phyloP scores from a whole-genome alignment of 1,140 invertebrate genomes.

The Charaxes varanes region DNA sequence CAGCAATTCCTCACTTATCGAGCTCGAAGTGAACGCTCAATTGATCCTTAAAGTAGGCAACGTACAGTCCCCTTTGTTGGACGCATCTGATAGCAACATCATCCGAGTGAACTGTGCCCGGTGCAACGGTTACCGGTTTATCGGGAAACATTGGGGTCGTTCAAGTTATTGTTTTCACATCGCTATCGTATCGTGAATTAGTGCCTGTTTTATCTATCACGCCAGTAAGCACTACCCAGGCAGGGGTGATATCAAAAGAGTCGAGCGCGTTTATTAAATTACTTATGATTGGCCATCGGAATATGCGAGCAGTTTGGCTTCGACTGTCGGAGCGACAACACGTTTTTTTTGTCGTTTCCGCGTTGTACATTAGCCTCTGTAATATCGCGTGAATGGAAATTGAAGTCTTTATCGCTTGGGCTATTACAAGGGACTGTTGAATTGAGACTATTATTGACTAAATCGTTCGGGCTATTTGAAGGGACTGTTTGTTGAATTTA shows the following conservation, averaged over 20 bases:
- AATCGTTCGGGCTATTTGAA: not conserved
- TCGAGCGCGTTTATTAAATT: conserved; percentile 4
- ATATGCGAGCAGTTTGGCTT: conserved; percentile 11
- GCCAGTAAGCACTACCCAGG: not conserved
- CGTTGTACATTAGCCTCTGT: not conserved
- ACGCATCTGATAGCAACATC: no score
- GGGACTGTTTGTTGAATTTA: not conserved
- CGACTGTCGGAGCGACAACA: conserved; percentile 10
- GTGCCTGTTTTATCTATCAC: conserved; percentile 3
- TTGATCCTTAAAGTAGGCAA: no score
- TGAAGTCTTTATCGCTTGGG: not conserved
- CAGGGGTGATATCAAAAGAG: conserved; percentile 1
- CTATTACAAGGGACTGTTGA: conserved; percentile 1
- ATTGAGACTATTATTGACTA: not conserved
- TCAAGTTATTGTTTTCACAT: conserved; percentile 35
- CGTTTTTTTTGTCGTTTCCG: conserved; percentile 6
- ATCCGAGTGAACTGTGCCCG: conserved; percentile 3
- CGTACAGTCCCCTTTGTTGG: no score
- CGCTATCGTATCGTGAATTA: conserved; percentile 14
- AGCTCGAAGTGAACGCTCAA: no score
- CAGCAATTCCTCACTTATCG: no score
- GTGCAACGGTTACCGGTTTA: conserved; percentile 15
- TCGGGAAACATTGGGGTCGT: conserved; percentile 37
- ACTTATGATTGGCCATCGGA: conserved; percentile 3
- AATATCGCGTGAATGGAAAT: conserved; percentile 7